Evolutionary conservation across 2,797 vertebrate species (phyloP).

Genomic region (Notoglanidium macrostoma): DNA sequence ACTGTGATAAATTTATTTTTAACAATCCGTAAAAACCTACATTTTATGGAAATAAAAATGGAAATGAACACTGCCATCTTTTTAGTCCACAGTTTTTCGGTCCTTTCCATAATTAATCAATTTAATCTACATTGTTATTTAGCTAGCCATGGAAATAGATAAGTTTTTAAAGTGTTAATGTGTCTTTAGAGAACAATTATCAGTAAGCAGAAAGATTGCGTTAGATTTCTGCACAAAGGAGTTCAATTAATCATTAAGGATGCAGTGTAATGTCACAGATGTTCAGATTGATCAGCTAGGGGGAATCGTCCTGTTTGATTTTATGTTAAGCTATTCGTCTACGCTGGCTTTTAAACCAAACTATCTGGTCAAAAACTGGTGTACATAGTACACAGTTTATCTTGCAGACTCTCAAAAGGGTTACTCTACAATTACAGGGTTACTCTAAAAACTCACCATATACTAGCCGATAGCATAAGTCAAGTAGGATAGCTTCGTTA

Average conservation of each 20-base stretch:
- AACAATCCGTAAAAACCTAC: neutral
- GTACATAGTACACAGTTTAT: neutral
- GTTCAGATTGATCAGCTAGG: neutral
- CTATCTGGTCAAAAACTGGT: neutral
- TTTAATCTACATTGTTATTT: neutral
- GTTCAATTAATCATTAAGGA: neutral
- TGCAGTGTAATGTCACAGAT: neutral
- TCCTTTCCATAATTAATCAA: neutral
- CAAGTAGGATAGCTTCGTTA: neutral
- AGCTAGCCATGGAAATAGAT: too few relatives aligned
- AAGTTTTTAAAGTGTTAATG: neutral
- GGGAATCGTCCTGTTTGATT: neutral
- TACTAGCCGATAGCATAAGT: neutral
- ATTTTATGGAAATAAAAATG: neutral
- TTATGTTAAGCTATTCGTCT: neutral
- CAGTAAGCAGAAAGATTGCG: neutral
- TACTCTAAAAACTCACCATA: neutral
- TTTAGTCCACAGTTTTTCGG: neutral
- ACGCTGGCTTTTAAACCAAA: neutral
- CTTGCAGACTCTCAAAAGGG: neutral
- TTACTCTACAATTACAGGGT: neutral
- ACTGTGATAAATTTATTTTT: neutral
- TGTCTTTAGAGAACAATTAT: neutral
- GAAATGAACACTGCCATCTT: neutral
- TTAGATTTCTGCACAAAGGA: neutral